Base-by-base conservation (phyloP, 2,888 invertebrate genomes). In the Apotomis betuletana region DNA sequence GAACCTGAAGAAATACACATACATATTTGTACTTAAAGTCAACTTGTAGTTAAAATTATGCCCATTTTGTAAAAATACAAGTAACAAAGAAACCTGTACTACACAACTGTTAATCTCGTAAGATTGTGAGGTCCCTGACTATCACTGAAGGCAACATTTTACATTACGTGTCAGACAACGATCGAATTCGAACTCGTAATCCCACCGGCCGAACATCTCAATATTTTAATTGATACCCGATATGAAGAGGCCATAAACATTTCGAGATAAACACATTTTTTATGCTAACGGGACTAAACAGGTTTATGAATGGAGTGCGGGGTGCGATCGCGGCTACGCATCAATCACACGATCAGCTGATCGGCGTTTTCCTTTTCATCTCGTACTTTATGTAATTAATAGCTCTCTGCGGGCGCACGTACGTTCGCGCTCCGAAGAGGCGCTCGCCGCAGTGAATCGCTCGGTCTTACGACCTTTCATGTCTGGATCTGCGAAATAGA, bases 341-440 rank as follows among this genome's bases (percentile, higher is more conserved):
- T 90, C 90, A 87, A 89, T 90, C 89, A 87, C 82, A 80, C 65
- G 83, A 90, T 90, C 91, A 92, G 91, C 92, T 91, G 92, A 90
- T 90, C 86, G 87, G 76, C 82, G 83, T 85, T 89, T 90, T 89
- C 89, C 88, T 88, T 90, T 90, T 91, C 90, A 89, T 90, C 90
- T 87, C 85, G 84, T 86, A 86, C 85, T 89, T 87, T 79, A 86
- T 87, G 86, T 88, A 90, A 92, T 91, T 90, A 92, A 91, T 90
- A 82, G 85, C 77, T 80, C 84, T 85, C 90, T 83, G 84, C 88
- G 82, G 88, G 89, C 85, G 85, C 80, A n/a, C 64, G 27, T 10
- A 13, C 15, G 44, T 1, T 46, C 46, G n/a, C 5, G n/a, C 15
- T n/a, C 46, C 15, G 4, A 65, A 65, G 46, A 57, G 57, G 44